Conservation (phyloP, 2,888 invertebrate genomes). For the Calameuta idolon region DNA sequence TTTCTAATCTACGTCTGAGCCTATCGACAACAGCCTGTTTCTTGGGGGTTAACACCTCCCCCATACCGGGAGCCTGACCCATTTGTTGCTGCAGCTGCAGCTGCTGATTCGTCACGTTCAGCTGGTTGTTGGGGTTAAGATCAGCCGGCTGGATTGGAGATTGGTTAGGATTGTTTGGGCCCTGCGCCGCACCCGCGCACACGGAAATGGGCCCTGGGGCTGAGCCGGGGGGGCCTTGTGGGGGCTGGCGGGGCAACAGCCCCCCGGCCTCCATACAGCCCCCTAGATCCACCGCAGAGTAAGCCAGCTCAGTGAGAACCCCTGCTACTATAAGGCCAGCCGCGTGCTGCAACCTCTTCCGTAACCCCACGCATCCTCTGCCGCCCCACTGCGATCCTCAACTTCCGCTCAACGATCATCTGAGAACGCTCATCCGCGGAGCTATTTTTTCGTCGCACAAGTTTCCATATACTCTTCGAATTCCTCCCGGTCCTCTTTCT, state of each 20-base stretch:
- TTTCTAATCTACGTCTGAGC: slow-evolving; percentile 85
- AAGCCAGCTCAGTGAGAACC: slow-evolving; percentile 71
- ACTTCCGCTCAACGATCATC: slow-evolving; percentile 38
- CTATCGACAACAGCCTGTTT: slow-evolving; percentile 89
- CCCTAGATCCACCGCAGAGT: slow-evolving; percentile 73
- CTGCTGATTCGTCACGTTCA: slow-evolving; percentile 51
- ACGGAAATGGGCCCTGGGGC: slow-evolving; percentile 64
- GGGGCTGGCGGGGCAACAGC: slow-evolving; percentile 76
- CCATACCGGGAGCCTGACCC: slow-evolving; percentile 67
- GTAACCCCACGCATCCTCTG: slow-evolving; percentile 49
- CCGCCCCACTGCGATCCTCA: slow-evolving; percentile 41
- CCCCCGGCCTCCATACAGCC: slow-evolving; percentile 84
- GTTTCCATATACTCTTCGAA: background rate
- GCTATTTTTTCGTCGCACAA: background rate
- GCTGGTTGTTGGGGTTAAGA: slow-evolving; percentile 48
- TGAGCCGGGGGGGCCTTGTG: slow-evolving; percentile 71
- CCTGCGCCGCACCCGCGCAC: slow-evolving; percentile 51
- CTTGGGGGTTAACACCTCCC: slow-evolving; percentile 82
- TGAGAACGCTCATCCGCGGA: slow-evolving; percentile 5
- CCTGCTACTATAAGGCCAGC: slow-evolving; percentile 51
- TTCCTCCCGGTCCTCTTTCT: background rate
- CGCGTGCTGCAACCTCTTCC: slow-evolving; percentile 37
- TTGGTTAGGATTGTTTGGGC: slow-evolving; percentile 40
- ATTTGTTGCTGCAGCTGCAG: slow-evolving; percentile 64
- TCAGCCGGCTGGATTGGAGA: slow-evolving; percentile 49